phyloP scores from a whole-genome alignment of 2,888 invertebrate genomes.

The Temnothorax rugatulus region DNA sequence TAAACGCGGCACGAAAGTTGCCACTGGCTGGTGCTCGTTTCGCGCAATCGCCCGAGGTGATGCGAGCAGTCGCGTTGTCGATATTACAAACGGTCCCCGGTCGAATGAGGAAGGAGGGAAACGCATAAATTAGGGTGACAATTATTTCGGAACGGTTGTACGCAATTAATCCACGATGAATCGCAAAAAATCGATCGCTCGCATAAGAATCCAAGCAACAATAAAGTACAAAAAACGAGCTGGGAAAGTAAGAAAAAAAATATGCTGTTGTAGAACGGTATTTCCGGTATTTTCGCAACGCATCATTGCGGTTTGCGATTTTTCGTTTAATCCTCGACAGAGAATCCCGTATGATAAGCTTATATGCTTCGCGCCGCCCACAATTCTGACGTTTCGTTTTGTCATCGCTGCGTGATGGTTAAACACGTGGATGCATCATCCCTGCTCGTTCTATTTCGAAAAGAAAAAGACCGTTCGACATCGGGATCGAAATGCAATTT shows the following conservation, averaged over 20 bases:
- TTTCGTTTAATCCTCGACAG: neutral
- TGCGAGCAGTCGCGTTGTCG: conserved; percentile 22
- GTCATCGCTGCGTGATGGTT: neutral
- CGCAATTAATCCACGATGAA: neutral
- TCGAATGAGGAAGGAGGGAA: neutral
- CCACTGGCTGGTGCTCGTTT: conserved; percentile 20
- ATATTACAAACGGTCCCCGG: conserved; percentile 18
- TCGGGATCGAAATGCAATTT: conserved; percentile 30
- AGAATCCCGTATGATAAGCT: neutral
- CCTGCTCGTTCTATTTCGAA: neutral
- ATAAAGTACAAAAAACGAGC: neutral
- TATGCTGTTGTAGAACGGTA: neutral
- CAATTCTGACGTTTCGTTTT: neutral
- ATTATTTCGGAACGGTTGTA: conserved; percentile 15
- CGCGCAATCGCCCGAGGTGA: conserved; percentile 43
- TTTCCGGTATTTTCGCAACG: neutral
- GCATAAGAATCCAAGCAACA: neutral
- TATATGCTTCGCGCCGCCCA: no score
- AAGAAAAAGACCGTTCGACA: neutral
- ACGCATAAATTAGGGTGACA: conserved; percentile 38
- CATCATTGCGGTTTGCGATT: neutral
- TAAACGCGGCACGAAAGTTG: conserved; percentile 53
- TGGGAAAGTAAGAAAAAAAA: neutral
- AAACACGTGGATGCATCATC: neutral
- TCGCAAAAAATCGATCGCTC: neutral